Percentiles rank a stretch among this genome's conserved stretches.
phyloP scores from a whole-genome alignment of 2,888 invertebrate species.

The Chrysina gloriosa region DNA sequence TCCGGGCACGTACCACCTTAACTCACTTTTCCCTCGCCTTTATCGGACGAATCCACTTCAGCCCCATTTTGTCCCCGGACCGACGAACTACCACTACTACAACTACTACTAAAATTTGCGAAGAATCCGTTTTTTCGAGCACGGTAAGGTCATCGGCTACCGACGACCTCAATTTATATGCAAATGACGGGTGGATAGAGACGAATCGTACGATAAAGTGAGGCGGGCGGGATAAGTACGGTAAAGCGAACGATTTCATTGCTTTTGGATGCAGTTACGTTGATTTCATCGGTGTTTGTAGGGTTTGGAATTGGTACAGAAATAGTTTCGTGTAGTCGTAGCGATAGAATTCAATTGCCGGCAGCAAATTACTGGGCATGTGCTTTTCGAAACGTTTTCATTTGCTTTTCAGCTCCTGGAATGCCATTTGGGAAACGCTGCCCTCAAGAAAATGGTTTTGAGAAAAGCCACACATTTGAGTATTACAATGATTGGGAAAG shows the following conservation, averaged over 20 bases:
- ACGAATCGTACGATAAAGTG: not conserved
- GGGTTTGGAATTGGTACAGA: too few relatives aligned
- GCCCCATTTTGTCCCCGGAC: not conserved
- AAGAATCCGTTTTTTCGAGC: not conserved
- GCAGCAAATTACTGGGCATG: too few relatives aligned
- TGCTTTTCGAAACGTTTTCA: too few relatives aligned
- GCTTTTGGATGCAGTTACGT: not conserved
- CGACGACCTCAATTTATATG: not conserved
- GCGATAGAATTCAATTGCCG: too few relatives aligned
- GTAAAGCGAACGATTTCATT: not conserved
- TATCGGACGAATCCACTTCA: not conserved
- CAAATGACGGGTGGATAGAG: not conserved
- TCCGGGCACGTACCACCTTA: constrained; percentile 5
- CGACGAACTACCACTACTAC: too few relatives aligned
- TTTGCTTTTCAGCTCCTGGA: too few relatives aligned
- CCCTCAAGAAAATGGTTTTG: too few relatives aligned
- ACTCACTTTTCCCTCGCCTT: not conserved
- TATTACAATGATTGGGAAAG: too few relatives aligned
- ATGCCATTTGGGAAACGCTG: too few relatives aligned
- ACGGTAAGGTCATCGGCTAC: not conserved
- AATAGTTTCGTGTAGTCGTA: too few relatives aligned
- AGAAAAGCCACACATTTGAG: too few relatives aligned
- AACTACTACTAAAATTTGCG: constrained; percentile 4
- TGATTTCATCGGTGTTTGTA: not conserved
- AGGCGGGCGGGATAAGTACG: constrained; percentile 7